Base-by-base conservation (phyloP, 2,888 invertebrate genomes). In the Mystacides longicornis region DNA sequence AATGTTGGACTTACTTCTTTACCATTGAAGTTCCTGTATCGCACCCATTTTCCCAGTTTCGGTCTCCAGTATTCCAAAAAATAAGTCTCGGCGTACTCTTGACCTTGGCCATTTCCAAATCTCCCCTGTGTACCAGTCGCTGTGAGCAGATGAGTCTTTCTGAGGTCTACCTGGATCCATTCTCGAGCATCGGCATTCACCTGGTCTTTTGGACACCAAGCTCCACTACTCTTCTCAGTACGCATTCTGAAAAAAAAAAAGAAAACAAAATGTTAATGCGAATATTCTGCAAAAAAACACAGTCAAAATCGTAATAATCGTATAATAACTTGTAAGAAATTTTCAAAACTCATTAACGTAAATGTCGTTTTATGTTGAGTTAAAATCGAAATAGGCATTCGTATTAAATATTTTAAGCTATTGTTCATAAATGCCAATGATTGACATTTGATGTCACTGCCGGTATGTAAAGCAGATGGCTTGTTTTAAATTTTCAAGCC, bases 81-180 rank as follows among this genome's bases (percentile, higher is more conserved):
- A 72, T 90, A 94, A 31, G 82, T 81, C 69, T 93, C 91, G 14
- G 91, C 84, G 72, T 79, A 95, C 71, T 95, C 94, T 64, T 84
- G 86, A 23, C 94, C 94, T 70, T 89, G 85, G 27, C 93, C 93
- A 71, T 93, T 93, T 23, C 93, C 94, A 70, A 93, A 94, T 51
- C 95, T 82, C 22, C 95, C 95, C 73, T 94, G 94, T 1, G 86
- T 86, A 62, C 83, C 85, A 7, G 89, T 82, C 19, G 82, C 87
- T 0, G 91, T 90, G 67, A 95, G 83, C 68, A 93, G 85, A 72
- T 87, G 87, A 47, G 90, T 83, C 19, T 79, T 75, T 65, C 82
- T 84, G 62, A 95, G 79, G 69, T 93, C 86, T 62, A 90, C 82
- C 77, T 94, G 85, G 59, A 89, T 72, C 87, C 87, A 88, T 70